Base-by-base conservation (phyloP, 2,113 vertebrate species). In the Silurus glanis region DNA sequence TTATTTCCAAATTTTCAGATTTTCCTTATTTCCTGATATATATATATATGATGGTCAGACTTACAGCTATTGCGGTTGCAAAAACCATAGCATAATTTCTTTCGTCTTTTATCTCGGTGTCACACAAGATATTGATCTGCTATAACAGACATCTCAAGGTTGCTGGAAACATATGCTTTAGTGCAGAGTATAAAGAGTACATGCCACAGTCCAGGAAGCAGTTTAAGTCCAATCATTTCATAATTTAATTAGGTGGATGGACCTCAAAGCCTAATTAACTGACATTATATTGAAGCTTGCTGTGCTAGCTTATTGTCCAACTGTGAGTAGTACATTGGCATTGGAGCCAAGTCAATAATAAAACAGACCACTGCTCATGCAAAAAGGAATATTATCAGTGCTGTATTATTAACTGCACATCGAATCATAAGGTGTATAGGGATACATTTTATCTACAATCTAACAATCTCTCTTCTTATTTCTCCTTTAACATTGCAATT, bases 181-280 rank as follows among this genome's bases (percentile, higher is more conserved):
- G 37, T 37, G 37, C 37, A 37, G 37, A 37, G 37, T 37, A 90
- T 92, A 91, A 90, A 86, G 89, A 87, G 89, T 74, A 88, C 69
- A 87, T 89, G 64, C 86, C 58, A 58, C 62, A 72, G 89, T 84
- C 85, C 69, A 85, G 81, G 88, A 87, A 71, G 87, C 83, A 86
- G 90, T 88, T 88, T 91, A 90, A 87, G 80, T 37, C 88, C 64
- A 80, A 83, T 81, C 80, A 76, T 81, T 85, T 85, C 71, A 64
- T 87, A 87, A 90, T 88, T 91, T 91, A 94, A 92, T 92, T 72
- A 90, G 83, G 86, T 85, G 86, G 86, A 85, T 87, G 69, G 89
- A 89, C 87, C 91, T 91, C 79, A 88, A 88, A 89, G 92, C 87
- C 90, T 92, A 93, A 94, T 94, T 94, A 92, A 86, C 91, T 83